These are phyloP conservation scores for Gandaritis pyraliata DNA, from an alignment of 2,888 invertebrate genomes.

Conservation along the genomic window DNA sequence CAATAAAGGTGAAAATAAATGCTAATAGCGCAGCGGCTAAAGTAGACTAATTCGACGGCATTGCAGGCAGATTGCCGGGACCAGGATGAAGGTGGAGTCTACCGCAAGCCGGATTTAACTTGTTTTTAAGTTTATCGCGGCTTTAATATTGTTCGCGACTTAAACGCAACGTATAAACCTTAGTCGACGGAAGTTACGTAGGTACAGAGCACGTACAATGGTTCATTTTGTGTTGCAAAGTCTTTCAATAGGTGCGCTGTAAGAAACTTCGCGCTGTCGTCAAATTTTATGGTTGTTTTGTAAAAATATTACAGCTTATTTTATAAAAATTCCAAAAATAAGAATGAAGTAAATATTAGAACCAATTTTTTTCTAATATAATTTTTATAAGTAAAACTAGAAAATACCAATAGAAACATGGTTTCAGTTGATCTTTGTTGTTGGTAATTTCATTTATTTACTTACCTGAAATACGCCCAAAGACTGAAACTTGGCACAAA, in stretches of 20 bases:
- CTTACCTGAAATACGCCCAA: neutral
- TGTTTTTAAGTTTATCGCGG: slow-evolving; percentile 81
- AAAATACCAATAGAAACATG: too few relatives aligned
- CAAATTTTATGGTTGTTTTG: neutral
- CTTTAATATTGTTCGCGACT: slow-evolving; percentile 81
- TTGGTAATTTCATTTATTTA: too few relatives aligned
- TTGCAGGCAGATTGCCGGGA: slow-evolving; percentile 70
- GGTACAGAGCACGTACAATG: slow-evolving; percentile 55
- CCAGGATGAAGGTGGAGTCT: slow-evolving; percentile 61
- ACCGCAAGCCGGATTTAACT: slow-evolving; percentile 78
- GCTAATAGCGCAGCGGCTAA: slow-evolving; percentile 52
- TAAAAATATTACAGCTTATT: too few relatives aligned
- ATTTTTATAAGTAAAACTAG: too few relatives aligned
- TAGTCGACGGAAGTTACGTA: slow-evolving; percentile 57
- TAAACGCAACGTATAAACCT: slow-evolving; percentile 73
- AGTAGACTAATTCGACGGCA: slow-evolving; percentile 69
- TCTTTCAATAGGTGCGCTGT: slow-evolving; percentile 47
- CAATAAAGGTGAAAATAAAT: slow-evolving; percentile 38
- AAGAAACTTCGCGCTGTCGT: slow-evolving; percentile 23
- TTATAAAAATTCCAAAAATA: too few relatives aligned
- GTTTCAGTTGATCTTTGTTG: slow-evolving; percentile 18
- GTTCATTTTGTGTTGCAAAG: slow-evolving; percentile 50
- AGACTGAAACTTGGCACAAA: slow-evolving; percentile 14
- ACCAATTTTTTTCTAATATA: too few relatives aligned
- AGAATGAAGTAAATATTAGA: too few relatives aligned